Evolutionary conservation across 1,140 invertebrate genomes (phyloP), one percentile per base, ranked within the genome.

Genomic region (Scylla paramamosain): DNA sequence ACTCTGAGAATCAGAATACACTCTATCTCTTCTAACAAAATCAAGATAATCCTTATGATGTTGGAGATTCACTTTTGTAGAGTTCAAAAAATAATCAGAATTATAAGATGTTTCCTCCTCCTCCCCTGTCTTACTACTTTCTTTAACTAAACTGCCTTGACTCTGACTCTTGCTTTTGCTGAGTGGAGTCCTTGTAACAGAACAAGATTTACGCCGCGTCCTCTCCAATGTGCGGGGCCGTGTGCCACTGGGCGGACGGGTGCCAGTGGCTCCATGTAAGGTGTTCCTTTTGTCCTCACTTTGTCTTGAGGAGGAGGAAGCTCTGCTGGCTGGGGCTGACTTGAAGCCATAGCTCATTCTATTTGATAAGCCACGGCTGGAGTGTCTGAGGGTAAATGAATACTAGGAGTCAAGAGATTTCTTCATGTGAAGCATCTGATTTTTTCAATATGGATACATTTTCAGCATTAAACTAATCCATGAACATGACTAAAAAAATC

Each of bases 181-280:
- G 8, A 87, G n/a, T 7, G 83, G 93, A 88, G 48, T 77, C 2
- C 52, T 31, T 12, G 52, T 48, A 45, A 86, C 45, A 14, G 86
- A 94, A 25, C 28, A 46, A 0, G 86, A 46, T 90, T 52, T 82
- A 28, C 87, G 59, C 8, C 48, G 89, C 25, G 25, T 31, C 29
- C 93, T 89, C 29, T 94, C 93, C 45, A 94, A 59, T 16, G 93
- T 94, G 67, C 67, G 93, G 8, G 93, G 93, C 1, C 93, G 93
- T 45, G 32, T 20, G 89, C 48, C 39, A 39, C 39, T 83, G 88
- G 67, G 14, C 67, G 59, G 88, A 31, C 14, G 39, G 52, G 31
- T 77, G 25, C 29, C 45, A 4, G 12, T 28, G 0, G n/a, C 77
- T 31, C 48, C 4, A n/a, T 59, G 28, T 0, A 29, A 16, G 4